Evolutionary conservation across 2,888 invertebrate genomes (phyloP).

Genomic region (Papilio demoleus): DNA sequence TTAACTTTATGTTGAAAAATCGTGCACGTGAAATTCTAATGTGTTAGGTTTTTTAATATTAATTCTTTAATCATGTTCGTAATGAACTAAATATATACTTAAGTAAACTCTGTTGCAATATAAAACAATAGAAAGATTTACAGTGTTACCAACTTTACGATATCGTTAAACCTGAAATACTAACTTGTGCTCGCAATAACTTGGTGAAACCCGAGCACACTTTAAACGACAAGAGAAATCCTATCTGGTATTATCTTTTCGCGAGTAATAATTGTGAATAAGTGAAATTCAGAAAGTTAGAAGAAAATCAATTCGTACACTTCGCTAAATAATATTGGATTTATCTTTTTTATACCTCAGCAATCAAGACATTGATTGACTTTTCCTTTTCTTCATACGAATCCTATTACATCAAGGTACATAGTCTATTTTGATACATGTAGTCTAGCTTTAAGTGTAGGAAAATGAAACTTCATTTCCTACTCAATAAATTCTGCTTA

Average conservation of each 20-base stretch:
- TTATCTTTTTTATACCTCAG: too few relatives aligned
- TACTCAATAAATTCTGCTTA: background rate
- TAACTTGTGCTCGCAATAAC: conserved; percentile 9
- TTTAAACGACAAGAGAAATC: background rate
- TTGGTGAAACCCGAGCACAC: background rate
- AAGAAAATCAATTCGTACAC: too few relatives aligned
- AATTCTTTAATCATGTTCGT: background rate
- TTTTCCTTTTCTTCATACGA: background rate
- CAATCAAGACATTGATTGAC: background rate
- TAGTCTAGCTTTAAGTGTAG: background rate
- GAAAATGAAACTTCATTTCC: background rate
- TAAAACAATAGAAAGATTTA: background rate
- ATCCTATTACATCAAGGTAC: too few relatives aligned
- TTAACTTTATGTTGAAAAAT: background rate
- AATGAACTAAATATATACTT: conserved; percentile 8
- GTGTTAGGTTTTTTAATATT: too few relatives aligned
- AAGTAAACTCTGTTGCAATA: background rate
- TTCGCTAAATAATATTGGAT: too few relatives aligned
- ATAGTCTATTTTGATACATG: background rate
- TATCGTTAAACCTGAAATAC: conserved; percentile 15
- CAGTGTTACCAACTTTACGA: conserved; percentile 22
- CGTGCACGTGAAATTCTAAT: too few relatives aligned
- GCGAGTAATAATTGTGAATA: background rate
- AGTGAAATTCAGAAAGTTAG: too few relatives aligned
- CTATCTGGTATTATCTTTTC: background rate